These are phyloP conservation scores for Anguilla marmorata DNA, from an alignment of 2,797 vertebrate species.

Conservation along the genomic window DNA sequence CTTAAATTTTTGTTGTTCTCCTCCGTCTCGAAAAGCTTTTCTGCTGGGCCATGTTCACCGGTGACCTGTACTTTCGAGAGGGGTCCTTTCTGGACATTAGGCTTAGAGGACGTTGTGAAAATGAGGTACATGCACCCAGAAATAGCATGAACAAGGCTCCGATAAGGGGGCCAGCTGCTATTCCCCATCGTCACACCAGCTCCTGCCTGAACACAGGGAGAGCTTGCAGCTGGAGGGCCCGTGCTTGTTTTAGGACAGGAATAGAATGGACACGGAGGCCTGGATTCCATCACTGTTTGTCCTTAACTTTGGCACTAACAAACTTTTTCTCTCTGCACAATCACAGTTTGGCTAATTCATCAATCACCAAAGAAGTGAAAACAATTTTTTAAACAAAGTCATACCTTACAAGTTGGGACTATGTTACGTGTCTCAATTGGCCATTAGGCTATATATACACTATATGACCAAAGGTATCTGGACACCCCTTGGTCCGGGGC, in stretches of 20 bases:
- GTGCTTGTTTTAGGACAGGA: neutral
- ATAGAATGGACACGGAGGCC: neutral
- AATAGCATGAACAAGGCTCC: neutral
- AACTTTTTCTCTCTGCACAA: neutral
- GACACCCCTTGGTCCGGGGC: no score
- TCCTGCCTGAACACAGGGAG: neutral
- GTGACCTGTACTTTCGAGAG: constrained; percentile 42
- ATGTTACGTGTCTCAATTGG: no score
- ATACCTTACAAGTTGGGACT: neutral
- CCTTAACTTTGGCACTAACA: neutral
- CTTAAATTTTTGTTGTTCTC: constrained; percentile 37
- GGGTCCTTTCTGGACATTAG: neutral
- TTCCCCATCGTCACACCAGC: neutral
- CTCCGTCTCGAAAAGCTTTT: constrained; percentile 53
- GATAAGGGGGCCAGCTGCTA: neutral
- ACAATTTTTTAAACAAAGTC: neutral
- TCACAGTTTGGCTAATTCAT: neutral
- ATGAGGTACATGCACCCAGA: neutral
- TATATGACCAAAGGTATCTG: no score
- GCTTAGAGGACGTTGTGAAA: neutral
- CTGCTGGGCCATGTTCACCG: constrained; percentile 37
- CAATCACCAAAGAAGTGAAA: neutral
- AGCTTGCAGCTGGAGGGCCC: neutral
- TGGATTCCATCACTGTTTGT: neutral
- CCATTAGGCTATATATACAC: no score